Conservation (phyloP, 1,140 invertebrate species). For the Aricia agestis region DNA sequence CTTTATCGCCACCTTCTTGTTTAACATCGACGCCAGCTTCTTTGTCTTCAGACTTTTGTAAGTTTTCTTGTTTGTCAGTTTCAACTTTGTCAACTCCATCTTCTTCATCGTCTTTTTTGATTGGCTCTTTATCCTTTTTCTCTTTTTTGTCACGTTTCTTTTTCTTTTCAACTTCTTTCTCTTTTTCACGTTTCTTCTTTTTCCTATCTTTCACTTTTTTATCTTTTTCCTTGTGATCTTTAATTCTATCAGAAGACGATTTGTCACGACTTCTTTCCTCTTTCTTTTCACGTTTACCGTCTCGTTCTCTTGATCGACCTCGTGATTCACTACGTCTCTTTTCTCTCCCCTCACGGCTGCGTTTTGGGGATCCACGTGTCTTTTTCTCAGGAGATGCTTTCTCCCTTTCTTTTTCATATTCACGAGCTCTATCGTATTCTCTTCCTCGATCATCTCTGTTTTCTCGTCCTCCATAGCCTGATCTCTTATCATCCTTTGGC, state of each 20-base stretch:
- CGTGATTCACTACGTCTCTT: slow-evolving; percentile 64
- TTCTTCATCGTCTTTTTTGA: slow-evolving; percentile 47
- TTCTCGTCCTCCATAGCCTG: slow-evolving; percentile 45
- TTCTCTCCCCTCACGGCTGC: slow-evolving; percentile 57
- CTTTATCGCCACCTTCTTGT: not conserved
- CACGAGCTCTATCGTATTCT: slow-evolving; percentile 58
- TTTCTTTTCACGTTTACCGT: slow-evolving; percentile 58
- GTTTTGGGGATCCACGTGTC: slow-evolving; percentile 53
- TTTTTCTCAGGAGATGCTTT: slow-evolving; percentile 61
- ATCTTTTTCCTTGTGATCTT: slow-evolving; percentile 67
- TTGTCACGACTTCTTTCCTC: slow-evolving; percentile 62
- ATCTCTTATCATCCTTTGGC: slow-evolving; percentile 48
- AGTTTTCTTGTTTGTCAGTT: not conserved
- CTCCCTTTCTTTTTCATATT: slow-evolving; percentile 63
- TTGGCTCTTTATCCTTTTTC: slow-evolving; percentile 63
- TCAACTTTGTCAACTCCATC: slow-evolving; percentile 28
- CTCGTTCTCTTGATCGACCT: slow-evolving; percentile 59
- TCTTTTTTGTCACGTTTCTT: slow-evolving; percentile 72
- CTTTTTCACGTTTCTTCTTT: slow-evolving; percentile 65
- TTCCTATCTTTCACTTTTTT: slow-evolving; percentile 72
- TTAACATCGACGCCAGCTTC: slow-evolving; percentile 23
- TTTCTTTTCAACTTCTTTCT: slow-evolving; percentile 69
- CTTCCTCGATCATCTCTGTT: slow-evolving; percentile 49
- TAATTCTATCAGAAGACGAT: slow-evolving; percentile 51
- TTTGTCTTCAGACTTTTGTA: slow-evolving; percentile 28